phyloP scores from a whole-genome alignment of 1,140 invertebrate genomes.

The Drosophila grimshawi region DNA sequence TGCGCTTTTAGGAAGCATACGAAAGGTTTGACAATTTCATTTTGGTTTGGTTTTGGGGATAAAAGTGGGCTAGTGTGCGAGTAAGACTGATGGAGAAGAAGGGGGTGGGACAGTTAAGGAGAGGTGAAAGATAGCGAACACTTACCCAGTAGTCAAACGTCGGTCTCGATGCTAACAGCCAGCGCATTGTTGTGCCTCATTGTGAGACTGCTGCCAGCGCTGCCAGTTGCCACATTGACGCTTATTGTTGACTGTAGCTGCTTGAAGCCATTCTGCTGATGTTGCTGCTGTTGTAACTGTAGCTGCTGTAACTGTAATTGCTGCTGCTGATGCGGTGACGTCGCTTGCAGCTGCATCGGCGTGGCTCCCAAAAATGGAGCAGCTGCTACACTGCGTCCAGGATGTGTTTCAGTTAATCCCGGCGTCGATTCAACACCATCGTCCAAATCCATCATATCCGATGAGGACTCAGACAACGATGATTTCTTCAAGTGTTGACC shows the following conservation, averaged over 20 bases:
- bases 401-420: constrained; percentile 85
- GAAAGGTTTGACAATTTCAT: constrained; percentile 3
- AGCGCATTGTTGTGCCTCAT: constrained; percentile 91
- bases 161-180: constrained; percentile 96
- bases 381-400: constrained; percentile 77
- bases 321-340: constrained; percentile 49
- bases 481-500: constrained; percentile 96
- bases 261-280: constrained; percentile 54
- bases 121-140: constrained; percentile 40
- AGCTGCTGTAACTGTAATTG: constrained; percentile 34
- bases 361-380: constrained; percentile 84
- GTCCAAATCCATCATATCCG: constrained; percentile 97
- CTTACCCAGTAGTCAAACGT: constrained; percentile 97
- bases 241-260: constrained; percentile 60
- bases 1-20: constrained; percentile 3
- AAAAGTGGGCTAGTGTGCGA: background rate
- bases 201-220: constrained; percentile 92
- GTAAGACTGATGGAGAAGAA: background rate
- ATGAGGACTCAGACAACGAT: constrained; percentile 96
- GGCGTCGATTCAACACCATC: constrained; percentile 92
- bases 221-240: constrained; percentile 85
- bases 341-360: constrained; percentile 59
- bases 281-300: constrained; percentile 49
- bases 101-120: background rate
- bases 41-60: background rate